Percentiles rank a stretch among this genome's conserved stretches.
These are phyloP conservation scores for Nasonovia ribisnigri DNA, from an alignment of 2,888 invertebrate genomes.

Conservation along the genomic window DNA sequence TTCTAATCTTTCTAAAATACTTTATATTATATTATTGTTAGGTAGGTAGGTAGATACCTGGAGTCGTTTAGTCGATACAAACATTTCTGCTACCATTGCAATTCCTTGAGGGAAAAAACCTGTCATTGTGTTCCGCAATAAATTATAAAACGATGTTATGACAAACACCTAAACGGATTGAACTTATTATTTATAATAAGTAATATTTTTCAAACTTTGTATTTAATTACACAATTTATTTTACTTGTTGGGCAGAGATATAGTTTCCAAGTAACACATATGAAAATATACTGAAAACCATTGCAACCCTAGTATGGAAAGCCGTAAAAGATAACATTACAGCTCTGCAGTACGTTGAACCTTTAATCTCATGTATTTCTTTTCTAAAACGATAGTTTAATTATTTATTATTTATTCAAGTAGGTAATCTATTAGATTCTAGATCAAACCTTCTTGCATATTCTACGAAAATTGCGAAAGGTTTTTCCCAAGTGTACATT, in stretches of 20 bases:
- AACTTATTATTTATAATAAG: not conserved
- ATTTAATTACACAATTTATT: not conserved
- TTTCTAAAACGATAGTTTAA: constrained; percentile 71
- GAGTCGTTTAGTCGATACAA: constrained; percentile 76
- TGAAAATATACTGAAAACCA: constrained; percentile 81
- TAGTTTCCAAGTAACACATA: constrained; percentile 78
- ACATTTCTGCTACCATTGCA: constrained; percentile 76
- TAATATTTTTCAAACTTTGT: too few species aligned
- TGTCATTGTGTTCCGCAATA: constrained; percentile 70
- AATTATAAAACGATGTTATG: constrained; percentile 72
- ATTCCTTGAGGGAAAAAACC: constrained; percentile 74
- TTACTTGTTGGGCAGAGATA: constrained; percentile 77
- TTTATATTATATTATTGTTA: not conserved
- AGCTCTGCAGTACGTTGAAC: constrained; percentile 79
- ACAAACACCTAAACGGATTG: constrained; percentile 67
- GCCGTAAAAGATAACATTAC: constrained; percentile 82
- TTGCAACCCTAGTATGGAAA: constrained; percentile 84
- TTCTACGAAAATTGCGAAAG: constrained; percentile 81
- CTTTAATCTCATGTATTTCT: constrained; percentile 79
- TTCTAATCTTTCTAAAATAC: constrained; percentile 67
- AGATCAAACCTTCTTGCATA: constrained; percentile 79
- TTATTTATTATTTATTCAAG: not conserved
- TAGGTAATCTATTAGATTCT: not conserved
- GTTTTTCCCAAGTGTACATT: constrained; percentile 92
- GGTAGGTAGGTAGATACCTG: constrained; percentile 71